Base-by-base conservation (phyloP, 2,888 invertebrate genomes). In the Cetonia aurata region DNA sequence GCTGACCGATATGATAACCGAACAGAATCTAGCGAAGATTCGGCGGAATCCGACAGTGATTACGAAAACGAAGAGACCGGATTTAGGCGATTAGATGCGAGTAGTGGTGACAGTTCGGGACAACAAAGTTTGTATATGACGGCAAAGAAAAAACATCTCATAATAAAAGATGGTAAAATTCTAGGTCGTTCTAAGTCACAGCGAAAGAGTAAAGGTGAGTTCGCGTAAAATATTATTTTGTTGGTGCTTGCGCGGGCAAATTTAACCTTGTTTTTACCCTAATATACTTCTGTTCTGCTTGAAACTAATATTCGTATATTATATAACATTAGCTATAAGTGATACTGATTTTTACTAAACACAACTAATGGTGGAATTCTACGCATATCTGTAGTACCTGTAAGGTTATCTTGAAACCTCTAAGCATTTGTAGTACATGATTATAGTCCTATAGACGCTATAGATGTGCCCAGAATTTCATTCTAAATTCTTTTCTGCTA, bases 81-180 rank as follows among this genome's bases (percentile, higher is more conserved):
- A 9, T 88, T 88, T 73, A 84, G 85, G 73, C 84, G 86, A 69
- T 80, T 88, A 9, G 87, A 87, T 75, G 83, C 86, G 42, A 86
- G 86, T 53, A 83, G 83, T 66, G 82, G 82, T 13, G 79, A 80
- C 37, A 81, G 83, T 37, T 82, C 84, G 0, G 62, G 62, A 62
- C 78, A 75, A 10, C 88, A 89, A 77, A 89, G 89, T 17, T 84
- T 94, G 4, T 94, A 94, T 78, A 92, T 94, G 91, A 88, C 91
- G 82, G 94, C 94, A 81, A 93, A 94, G 78, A 94, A 94, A 81
- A 94, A 93, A 78, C 91, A 91, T 73, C 84, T 92, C 0, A 87
- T 91, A 53, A 88, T 91, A 56, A 90, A 90, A 80, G 90, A 91
- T 82, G 88, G 89, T 65, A 84, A 89, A 77, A 91, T 92, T 4